Conservation (phyloP, 2,113 vertebrate species). For the Chinchilla lanigera region DNA sequence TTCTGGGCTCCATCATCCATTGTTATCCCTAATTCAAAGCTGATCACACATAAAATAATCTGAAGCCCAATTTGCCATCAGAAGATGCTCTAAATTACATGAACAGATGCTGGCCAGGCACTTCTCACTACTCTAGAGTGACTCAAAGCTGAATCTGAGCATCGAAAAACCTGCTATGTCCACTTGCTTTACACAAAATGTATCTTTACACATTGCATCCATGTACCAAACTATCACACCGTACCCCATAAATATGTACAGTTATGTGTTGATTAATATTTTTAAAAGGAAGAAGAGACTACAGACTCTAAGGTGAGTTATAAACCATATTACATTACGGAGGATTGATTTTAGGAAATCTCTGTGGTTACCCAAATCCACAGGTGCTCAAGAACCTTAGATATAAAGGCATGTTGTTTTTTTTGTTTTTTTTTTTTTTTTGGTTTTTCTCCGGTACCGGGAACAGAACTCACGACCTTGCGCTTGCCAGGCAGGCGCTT, state of each 20-base stretch:
- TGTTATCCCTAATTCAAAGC: neutral
- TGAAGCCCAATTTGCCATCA: neutral
- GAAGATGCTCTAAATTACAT: conserved; percentile 43
- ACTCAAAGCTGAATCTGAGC: neutral
- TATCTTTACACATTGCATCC: neutral
- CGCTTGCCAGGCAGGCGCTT: no score
- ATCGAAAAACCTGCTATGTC: neutral
- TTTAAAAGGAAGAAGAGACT: neutral
- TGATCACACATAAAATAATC: conserved; percentile 19
- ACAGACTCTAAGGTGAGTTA: neutral
- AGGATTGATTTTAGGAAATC: neutral
- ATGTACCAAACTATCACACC: neutral
- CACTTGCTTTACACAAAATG: neutral
- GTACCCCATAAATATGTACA: neutral
- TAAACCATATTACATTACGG: neutral
- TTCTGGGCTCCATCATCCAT: neutral
- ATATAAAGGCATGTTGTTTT: neutral
- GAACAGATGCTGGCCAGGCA: neutral
- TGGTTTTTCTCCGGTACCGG: no score
- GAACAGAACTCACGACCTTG: no score
- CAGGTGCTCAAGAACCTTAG: neutral
- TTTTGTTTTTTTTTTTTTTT: no score
- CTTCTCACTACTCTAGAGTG: neutral
- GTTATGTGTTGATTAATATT: neutral
- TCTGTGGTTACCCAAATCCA: neutral